These are phyloP conservation scores for Megalops atlanticus DNA, from an alignment of 2,113 vertebrate species.

Conservation along the genomic window DNA sequence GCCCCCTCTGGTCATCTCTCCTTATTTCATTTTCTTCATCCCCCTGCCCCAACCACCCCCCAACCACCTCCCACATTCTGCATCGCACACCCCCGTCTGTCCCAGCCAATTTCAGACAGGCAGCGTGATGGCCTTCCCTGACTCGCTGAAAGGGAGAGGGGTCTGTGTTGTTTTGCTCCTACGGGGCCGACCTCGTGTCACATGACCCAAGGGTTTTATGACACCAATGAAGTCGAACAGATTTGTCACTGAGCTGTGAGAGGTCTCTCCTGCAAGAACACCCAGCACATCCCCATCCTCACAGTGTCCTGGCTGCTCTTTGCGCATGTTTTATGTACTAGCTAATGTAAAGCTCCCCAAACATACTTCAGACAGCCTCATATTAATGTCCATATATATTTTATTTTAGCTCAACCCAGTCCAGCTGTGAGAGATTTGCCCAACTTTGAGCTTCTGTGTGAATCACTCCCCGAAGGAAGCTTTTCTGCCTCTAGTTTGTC, in stretches of 20 bases:
- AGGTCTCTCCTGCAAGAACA: background rate
- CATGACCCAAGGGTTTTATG: background rate
- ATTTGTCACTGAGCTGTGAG: slow-evolving; percentile 27
- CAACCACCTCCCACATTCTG: slow-evolving; percentile 4
- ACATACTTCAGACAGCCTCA: background rate
- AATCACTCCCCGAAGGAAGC: background rate
- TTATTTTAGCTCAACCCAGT: background rate
- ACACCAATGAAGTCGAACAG: slow-evolving; percentile 38
- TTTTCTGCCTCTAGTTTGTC: background rate
- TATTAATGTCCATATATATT: background rate
- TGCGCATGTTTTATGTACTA: background rate
- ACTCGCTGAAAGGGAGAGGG: background rate
- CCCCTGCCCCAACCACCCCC: background rate
- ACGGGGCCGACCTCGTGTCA: slow-evolving; percentile 1
- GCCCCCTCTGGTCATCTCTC: background rate
- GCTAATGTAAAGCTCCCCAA: background rate
- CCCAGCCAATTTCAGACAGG: slow-evolving; percentile 28
- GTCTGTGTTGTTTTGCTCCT: slow-evolving; percentile 31
- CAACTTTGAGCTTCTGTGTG: too few relatives aligned
- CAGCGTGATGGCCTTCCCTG: background rate
- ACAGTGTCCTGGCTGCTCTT: background rate
- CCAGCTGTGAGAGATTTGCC: too few relatives aligned
- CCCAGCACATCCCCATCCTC: background rate
- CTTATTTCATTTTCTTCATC: background rate
- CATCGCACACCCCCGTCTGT: slow-evolving; percentile 4